phyloP scores from a whole-genome alignment of 2,113 vertebrate genomes.

The Otocyon megalotis region DNA sequence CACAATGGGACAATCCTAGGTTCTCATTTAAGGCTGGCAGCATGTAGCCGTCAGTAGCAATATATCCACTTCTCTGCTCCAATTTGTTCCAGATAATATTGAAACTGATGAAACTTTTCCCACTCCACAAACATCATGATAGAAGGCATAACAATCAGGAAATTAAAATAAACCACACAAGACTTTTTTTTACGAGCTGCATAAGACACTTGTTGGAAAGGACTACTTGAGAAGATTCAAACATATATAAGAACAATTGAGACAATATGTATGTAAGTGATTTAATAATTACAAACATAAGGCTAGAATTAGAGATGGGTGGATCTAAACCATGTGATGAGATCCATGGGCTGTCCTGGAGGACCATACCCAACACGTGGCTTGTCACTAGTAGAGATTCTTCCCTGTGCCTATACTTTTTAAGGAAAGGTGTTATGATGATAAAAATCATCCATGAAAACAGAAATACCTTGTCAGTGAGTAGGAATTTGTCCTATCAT shows the following conservation, averaged over 20 bases:
- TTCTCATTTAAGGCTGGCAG: not conserved
- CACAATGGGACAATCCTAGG: not conserved
- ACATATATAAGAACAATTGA: slow-evolving; percentile 22
- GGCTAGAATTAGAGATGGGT: not conserved
- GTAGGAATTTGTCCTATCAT: not conserved
- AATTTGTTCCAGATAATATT: not conserved
- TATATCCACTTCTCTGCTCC: not conserved
- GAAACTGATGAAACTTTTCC: not conserved
- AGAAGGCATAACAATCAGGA: slow-evolving; percentile 27
- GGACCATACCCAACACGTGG: not conserved
- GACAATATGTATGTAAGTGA: not conserved
- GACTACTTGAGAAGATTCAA: not conserved
- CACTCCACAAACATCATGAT: not conserved
- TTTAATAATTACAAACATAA: not conserved
- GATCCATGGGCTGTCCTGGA: not conserved
- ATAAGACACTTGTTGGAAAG: slow-evolving; percentile 10
- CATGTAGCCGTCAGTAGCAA: not conserved
- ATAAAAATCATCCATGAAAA: not conserved
- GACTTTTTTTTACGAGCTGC: not conserved
- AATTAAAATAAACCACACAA: slow-evolving; percentile 9
- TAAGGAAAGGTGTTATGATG: not conserved
- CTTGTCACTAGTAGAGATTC: not conserved
- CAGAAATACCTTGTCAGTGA: not conserved
- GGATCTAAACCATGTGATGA: not conserved
- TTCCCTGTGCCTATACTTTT: not conserved